Base-by-base conservation (phyloP, 2,888 invertebrate species). In the Meghimatium bilineatum region DNA sequence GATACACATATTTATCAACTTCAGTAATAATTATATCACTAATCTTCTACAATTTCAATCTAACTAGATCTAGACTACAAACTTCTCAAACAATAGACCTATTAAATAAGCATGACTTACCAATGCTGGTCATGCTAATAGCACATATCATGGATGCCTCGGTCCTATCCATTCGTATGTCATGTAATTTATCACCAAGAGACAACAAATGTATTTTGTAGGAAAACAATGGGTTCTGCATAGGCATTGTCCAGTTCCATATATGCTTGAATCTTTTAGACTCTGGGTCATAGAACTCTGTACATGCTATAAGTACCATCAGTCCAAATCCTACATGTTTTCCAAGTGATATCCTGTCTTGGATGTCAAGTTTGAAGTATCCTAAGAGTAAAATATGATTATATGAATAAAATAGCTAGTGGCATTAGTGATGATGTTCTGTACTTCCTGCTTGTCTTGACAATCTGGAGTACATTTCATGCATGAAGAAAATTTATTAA, bases 81-180 rank as follows among this genome's bases (percentile, higher is more conserved):
- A 34, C 26, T 36, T 29, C 29, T 49, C 17, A 32, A 76, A n/a
- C 56, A 49, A 83, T 32, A 56, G 0, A 56, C 6, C 49, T 49
- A 60, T 20, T 52, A 29, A 63, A 26, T 6, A 29, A 63, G 29
- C n/a, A 0, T 12, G 23, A 63, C 77, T 77, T 32, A 85, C 86
- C 86, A 26, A 85, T 85, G 44, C 86, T 85, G 36, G 81, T 80
- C 75, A 85, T 81, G 60, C 81, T 76, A 26, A 85, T 82, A 8
- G 85, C 83, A 81, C 85, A 85, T 63, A 85, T 63, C 83, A 86
- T 78, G 0, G 86, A 85, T 38, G 83, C 75, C 75, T 86, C 86
- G n/a, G 80, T 83, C 66, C 38, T 69, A 60, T 86, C 86, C 80
- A 85, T 71, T 44, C 38, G 60, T 12, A 85, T 49, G n/a, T 77